Percentiles rank a stretch among this genome's conserved stretches.
phyloP scores from a whole-genome alignment of 1,140 invertebrate genomes.

The Bombus pascuorum region DNA sequence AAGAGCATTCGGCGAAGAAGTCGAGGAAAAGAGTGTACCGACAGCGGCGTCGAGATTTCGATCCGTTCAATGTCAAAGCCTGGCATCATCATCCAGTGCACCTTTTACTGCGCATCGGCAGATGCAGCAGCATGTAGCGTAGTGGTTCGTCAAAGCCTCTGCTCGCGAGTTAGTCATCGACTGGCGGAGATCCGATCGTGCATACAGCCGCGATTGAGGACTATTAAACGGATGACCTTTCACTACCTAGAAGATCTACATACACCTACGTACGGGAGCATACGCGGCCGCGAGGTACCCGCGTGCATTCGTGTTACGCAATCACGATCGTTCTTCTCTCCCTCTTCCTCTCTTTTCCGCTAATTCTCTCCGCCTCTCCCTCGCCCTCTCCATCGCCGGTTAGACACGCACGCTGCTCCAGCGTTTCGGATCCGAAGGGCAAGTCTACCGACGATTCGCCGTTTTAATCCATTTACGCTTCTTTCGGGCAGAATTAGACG shows the following conservation, averaged over 20 bases:
- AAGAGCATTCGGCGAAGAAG: background rate
- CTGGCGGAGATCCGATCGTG: constrained; percentile 56
- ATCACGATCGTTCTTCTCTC: constrained; percentile 48
- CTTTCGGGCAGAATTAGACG: background rate
- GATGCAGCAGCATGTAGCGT: constrained; percentile 37
- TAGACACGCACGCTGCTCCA: constrained; percentile 13
- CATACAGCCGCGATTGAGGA: constrained; percentile 54
- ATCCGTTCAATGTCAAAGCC: constrained; percentile 65
- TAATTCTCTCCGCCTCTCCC: constrained; percentile 41
- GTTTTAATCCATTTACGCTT: background rate
- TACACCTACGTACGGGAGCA: constrained; percentile 54
- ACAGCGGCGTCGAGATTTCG: constrained; percentile 45
- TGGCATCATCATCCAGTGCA: constrained; percentile 20
- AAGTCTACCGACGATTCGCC: background rate
- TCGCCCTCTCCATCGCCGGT: background rate
- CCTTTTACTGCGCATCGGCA: constrained; percentile 62
- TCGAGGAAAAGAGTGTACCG: background rate
- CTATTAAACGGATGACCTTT: constrained; percentile 69
- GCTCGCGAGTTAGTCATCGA: constrained; percentile 60
- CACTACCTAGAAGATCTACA: constrained; percentile 66
- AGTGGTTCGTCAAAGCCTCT: constrained; percentile 19
- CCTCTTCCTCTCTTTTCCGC: constrained; percentile 30
- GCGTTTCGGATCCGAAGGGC: constrained; percentile 43
- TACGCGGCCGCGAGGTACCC: constrained; percentile 37
- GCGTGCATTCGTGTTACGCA: constrained; percentile 62